Evolutionary conservation across 1,140 invertebrate species (phyloP).

Genomic region (Dermatophagoides farinae): DNA sequence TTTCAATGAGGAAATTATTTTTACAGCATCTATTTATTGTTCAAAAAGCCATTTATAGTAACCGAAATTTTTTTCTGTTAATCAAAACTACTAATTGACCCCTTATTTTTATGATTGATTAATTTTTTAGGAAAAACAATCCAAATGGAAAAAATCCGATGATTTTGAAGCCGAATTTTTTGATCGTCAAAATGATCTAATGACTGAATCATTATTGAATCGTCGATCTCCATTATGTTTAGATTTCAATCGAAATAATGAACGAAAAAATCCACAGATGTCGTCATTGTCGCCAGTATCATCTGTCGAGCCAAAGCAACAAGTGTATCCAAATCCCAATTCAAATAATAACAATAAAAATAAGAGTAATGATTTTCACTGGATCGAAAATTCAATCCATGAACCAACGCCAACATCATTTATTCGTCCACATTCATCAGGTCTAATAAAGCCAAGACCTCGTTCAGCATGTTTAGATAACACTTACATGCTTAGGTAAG

Average conservation of each 20-base stretch:
- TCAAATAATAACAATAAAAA: neutral
- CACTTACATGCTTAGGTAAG: slow-evolving; percentile 7
- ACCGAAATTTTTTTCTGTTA: neutral
- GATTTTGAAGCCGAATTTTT: slow-evolving; percentile 7
- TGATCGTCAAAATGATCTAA: neutral
- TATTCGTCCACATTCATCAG: neutral
- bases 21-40: neutral
- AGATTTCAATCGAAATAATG: neutral
- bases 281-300: neutral
- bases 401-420: neutral
- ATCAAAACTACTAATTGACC: neutral
- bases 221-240: neutral
- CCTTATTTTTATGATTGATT: neutral
- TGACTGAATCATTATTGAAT: neutral
- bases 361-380: neutral
- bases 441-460: neutral
- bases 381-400: neutral
- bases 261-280: neutral
- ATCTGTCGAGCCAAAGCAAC: neutral
- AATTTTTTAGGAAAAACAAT: slow-evolving; percentile 1
- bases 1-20: neutral
- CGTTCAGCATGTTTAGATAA: slow-evolving; percentile 5
- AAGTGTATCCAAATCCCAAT: neutral
- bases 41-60: neutral
- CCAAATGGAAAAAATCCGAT: neutral